Percentiles rank a stretch among this genome's conserved stretches.
These are phyloP conservation scores for Acanthisitta chloris DNA, from an alignment of 2,113 vertebrate species.

Conservation along the genomic window DNA sequence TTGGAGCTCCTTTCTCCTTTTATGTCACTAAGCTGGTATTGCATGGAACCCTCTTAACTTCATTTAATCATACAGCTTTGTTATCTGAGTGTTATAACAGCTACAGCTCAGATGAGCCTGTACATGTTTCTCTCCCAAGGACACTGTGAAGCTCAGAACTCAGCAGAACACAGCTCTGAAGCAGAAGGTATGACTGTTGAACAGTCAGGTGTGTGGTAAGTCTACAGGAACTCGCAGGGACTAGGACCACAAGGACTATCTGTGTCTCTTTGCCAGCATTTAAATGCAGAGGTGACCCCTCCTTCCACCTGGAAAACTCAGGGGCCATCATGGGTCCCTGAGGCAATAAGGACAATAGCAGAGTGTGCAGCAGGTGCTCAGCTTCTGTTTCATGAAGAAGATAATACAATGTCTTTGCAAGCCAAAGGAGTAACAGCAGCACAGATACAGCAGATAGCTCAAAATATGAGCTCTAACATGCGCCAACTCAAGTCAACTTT, in stretches of 20 bases:
- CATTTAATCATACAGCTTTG: neutral
- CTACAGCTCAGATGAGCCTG: neutral
- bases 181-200: neutral
- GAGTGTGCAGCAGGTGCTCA: neutral
- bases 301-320: neutral
- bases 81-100: neutral
- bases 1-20: neutral
- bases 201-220: neutral
- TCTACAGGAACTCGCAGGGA: neutral
- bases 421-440: neutral
- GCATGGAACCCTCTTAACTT: neutral
- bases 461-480: neutral
- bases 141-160: neutral
- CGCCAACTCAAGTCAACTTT: neutral
- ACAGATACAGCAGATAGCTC: neutral
- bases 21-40: neutral
- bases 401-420: neutral
- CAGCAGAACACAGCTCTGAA: neutral
- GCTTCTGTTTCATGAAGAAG: neutral
- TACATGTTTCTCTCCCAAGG: neutral
- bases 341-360: neutral
- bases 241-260: neutral
- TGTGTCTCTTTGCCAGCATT: neutral
- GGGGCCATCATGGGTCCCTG: neutral
- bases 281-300: neutral